Percentiles rank a stretch among this genome's conserved stretches.
These are phyloP conservation scores for Ophioderma brevispina DNA, from an alignment of 35 echinoderm and acorn worm genomes.

Conservation along the genomic window DNA sequence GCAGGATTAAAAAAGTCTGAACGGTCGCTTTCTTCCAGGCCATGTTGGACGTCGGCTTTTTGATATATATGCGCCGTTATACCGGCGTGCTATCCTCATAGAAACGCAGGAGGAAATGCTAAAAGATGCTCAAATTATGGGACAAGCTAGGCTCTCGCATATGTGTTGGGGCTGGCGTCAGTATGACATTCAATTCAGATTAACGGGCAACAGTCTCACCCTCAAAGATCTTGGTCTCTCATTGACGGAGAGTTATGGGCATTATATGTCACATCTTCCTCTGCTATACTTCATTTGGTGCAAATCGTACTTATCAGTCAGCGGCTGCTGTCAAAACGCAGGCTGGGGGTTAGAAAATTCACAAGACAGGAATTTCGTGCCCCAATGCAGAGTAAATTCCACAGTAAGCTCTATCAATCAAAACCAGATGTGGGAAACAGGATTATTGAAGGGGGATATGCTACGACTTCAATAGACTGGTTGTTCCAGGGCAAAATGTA, in stretches of 20 bases:
- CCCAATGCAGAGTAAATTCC: neutral
- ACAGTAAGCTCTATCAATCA: neutral
- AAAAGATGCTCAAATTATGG: no score
- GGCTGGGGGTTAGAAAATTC: neutral
- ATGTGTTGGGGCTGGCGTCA: no score
- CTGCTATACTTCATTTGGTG: neutral
- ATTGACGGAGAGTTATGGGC: slow-evolving; percentile 7
- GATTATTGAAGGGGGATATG: neutral
- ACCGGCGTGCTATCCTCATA: neutral
- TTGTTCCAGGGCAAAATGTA: no score
- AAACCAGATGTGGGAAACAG: no score
- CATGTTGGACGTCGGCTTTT: neutral
- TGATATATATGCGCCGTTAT: neutral
- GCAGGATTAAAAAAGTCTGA: neutral
- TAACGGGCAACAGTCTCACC: no score
- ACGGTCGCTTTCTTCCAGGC: neutral
- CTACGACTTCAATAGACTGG: neutral
- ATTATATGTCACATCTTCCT: neutral
- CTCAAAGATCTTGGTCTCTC: neutral
- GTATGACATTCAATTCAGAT: neutral
- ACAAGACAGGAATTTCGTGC: neutral
- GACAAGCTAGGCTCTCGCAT: no score
- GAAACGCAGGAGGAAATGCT: neutral
- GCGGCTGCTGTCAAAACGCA: neutral
- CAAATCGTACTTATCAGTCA: neutral